These are phyloP conservation scores for Eupelmus urozonus DNA, from an alignment of 2,888 invertebrate species.

Conservation along the genomic window DNA sequence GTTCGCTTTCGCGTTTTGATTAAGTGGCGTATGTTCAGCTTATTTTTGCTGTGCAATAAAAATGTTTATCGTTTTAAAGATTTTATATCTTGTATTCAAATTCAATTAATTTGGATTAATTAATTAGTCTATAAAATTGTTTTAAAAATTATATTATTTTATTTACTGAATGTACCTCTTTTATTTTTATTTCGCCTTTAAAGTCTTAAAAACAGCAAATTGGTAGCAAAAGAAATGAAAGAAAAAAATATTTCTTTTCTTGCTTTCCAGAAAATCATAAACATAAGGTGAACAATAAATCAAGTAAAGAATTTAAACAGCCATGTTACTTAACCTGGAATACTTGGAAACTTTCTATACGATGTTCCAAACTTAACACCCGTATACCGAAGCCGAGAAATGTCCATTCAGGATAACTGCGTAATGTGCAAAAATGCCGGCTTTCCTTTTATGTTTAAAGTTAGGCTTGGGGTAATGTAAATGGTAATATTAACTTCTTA, in stretches of 20 bases:
- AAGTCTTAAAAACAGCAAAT: too few species aligned
- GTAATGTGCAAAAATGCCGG: conserved; percentile 36
- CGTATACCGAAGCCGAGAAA: neutral
- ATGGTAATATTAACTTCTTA: conserved; percentile 29
- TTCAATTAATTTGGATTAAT: too few species aligned
- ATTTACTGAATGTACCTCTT: too few species aligned
- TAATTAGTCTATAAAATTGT: neutral
- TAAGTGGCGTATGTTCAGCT: neutral
- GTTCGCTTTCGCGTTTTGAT: neutral
- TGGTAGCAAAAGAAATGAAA: too few species aligned
- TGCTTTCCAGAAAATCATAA: neutral
- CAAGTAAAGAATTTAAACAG: neutral
- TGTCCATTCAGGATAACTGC: conserved; percentile 13
- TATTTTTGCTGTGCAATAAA: too few species aligned
- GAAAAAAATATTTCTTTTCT: neutral
- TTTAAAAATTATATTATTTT: too few species aligned
- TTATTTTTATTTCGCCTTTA: too few species aligned
- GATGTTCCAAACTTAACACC: conserved; percentile 23
- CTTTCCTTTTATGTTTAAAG: conserved; percentile 39
- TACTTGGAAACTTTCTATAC: conserved; percentile 35
- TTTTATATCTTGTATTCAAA: neutral
- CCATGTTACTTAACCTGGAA: conserved; percentile 27
- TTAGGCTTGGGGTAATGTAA: conserved; percentile 1
- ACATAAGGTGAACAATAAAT: neutral
- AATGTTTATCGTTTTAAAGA: neutral